Percentiles rank a stretch among this genome's conserved stretches.
phyloP scores from a whole-genome alignment of 2,888 invertebrate species.

The Exephanes ischioxanthus region DNA sequence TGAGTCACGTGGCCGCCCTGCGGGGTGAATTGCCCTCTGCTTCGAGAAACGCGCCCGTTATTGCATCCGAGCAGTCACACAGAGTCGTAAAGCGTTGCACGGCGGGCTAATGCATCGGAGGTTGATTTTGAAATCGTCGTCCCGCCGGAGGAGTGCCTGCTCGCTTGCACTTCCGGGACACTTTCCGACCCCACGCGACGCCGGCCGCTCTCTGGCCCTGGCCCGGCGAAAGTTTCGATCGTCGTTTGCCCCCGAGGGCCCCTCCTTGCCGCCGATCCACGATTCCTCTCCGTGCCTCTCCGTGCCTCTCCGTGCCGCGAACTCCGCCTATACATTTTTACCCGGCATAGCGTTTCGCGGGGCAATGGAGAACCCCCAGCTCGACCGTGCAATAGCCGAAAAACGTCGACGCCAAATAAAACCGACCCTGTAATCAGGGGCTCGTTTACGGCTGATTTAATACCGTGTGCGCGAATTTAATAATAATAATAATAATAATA shows the following conservation, averaged over 20 bases:
- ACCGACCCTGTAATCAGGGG: too few species aligned
- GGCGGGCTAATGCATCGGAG: constrained; percentile 12
- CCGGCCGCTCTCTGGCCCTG: constrained; percentile 26
- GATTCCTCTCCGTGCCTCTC: constrained; percentile 25
- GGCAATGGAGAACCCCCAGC: too few species aligned
- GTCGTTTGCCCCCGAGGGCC: constrained; percentile 36
- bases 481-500: too few species aligned
- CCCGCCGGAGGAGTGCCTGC: constrained; percentile 8
- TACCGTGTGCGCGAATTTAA: too few species aligned
- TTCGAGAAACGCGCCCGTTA: not conserved
- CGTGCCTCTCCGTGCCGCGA: constrained; percentile 3
- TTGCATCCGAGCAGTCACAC: not conserved
- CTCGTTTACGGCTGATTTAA: too few species aligned
- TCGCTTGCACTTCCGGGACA: constrained; percentile 61
- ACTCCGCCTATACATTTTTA: constrained; percentile 36
- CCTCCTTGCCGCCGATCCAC: constrained; percentile 58
- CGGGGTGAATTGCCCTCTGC: constrained; percentile 47
- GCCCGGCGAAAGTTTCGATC: constrained; percentile 61
- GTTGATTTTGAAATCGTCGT: constrained; percentile 52
- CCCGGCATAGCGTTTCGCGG: constrained; percentile 8
- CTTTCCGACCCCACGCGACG: constrained; percentile 45
- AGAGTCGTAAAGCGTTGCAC: not conserved
- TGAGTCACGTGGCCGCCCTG: constrained; percentile 59
- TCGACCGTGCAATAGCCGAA: too few species aligned
- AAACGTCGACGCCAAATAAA: too few species aligned